Percentiles rank a stretch among this genome's conserved stretches.
phyloP scores from a whole-genome alignment of 1,140 invertebrate species.

The Drosophila cardini region DNA sequence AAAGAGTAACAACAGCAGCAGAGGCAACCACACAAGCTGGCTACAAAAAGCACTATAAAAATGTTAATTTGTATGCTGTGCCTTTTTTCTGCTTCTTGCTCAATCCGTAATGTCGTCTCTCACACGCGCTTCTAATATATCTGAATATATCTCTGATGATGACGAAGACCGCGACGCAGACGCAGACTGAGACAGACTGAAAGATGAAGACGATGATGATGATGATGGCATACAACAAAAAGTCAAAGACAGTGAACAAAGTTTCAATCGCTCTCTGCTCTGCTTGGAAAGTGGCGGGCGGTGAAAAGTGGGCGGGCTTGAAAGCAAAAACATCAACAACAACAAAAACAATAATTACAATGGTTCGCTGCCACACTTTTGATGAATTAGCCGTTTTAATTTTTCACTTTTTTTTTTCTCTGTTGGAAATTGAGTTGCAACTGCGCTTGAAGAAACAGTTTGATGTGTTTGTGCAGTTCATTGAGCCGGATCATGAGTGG shows the following conservation, averaged over 20 bases:
- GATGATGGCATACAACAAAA: conserved; percentile 73
- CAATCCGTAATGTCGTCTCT: conserved; percentile 63
- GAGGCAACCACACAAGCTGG: conserved; percentile 16
- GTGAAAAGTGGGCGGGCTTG: conserved; percentile 63
- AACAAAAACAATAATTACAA: conserved; percentile 40
- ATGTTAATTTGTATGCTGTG: conserved; percentile 80
- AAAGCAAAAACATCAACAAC: conserved; percentile 11
- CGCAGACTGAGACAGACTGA: conserved; percentile 44
- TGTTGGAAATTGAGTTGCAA: conserved; percentile 62
- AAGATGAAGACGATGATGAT: conserved; percentile 33
- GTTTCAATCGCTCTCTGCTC: conserved; percentile 67
- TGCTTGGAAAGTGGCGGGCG: conserved; percentile 65
- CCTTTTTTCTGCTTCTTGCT: conserved; percentile 53
- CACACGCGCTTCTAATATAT: conserved; percentile 79
- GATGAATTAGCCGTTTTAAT: conserved; percentile 70
- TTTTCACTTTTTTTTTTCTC: conserved; percentile 32
- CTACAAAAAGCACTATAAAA: conserved; percentile 68
- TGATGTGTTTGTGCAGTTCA: conserved; percentile 43
- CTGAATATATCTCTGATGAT: conserved; percentile 14
- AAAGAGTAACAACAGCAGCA: conserved; percentile 9
- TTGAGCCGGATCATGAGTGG: conserved; percentile 70
- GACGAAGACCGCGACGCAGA: conserved; percentile 49
- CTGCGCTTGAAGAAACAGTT: conserved; percentile 30
- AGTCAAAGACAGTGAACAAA: conserved; percentile 40
- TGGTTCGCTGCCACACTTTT: conserved; percentile 76